Base-by-base conservation (phyloP, 2,888 invertebrate species). In the Tigriopus californicus region DNA sequence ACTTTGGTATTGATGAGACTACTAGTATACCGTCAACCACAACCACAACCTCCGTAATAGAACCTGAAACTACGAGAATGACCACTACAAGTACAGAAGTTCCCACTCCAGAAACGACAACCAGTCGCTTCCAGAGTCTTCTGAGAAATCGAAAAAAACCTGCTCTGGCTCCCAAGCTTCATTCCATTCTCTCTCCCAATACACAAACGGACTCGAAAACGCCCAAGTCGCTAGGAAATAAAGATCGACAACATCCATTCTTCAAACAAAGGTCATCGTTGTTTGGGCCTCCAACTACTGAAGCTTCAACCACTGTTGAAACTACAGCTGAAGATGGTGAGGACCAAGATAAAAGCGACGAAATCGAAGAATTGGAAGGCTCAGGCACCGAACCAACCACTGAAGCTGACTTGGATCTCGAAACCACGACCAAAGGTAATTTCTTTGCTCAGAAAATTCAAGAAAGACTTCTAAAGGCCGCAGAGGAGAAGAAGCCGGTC, bases 401-500 rank as follows among this genome's bases (percentile, higher is more conserved):
- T 18, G 46, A 46, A 8, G 33, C 33, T 33, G 33, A 33, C 33
- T 33, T 33, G 3, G 33, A 33, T 5, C 3, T 33, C 8, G 33
- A 33, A 33, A 33, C 33, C 3, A 33, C 33, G 4, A 33, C 46
- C 3, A 46, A 15, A 46, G 20, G 15, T 5, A 15, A 6, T 8
- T 46, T 46, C 46, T 18, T 46, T 46, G 46, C 46, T 46, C 46
- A 15, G 20, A 15, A 46, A 20, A 20, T 18, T 3, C 15, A 46
- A 46, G 46, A 46, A 46, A 46, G 15, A 8, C 15, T 20, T 20
- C 46, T 18, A 8, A 15, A 46, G 8, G 46, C 20, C 20, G 46
- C 15, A 3, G 46, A 61, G 59, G 24, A 60, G 60, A 12, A 52
- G 54, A 41, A 44, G n/a, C 13, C 41, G 20, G 22, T 22, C 41